A percentile compares a stretch with the other conserved stretches of the same genome.
phyloP scores from a whole-genome alignment of 2,797 vertebrate genomes.

The Moxostoma hubbsi region DNA sequence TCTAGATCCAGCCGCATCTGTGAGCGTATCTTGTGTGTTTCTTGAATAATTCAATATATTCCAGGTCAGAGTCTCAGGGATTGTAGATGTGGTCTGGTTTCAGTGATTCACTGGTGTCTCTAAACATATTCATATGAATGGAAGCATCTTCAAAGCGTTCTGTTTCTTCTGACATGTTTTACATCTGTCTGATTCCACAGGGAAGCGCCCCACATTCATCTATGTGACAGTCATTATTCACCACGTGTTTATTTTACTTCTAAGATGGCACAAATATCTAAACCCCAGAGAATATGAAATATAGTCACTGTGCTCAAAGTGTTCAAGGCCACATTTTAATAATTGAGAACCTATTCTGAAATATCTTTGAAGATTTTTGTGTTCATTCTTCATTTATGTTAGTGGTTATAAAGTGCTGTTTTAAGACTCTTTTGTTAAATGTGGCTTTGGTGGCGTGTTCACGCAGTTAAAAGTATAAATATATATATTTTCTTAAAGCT shows the following conservation, averaged over 20 bases:
- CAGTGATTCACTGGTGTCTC: slow-evolving; percentile 33
- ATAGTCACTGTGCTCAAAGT: neutral
- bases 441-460: slow-evolving; percentile 16
- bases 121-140: slow-evolving; percentile 50
- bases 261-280: neutral
- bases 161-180: slow-evolving; percentile 35
- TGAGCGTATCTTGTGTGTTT: too few relatives aligned
- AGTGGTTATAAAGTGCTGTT: neutral
- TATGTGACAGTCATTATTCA: slow-evolving; percentile 28
- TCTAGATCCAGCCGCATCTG: too few relatives aligned
- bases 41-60: too few relatives aligned
- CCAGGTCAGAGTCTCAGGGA: too few relatives aligned
- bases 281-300: slow-evolving; percentile 29
- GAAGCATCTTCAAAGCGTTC: slow-evolving; percentile 47
- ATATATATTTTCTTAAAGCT: neutral
- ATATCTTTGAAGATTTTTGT: slow-evolving; percentile 62
- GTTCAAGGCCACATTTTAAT: slow-evolving; percentile 72
- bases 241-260: slow-evolving; percentile 20
- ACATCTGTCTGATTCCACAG: slow-evolving; percentile 7
- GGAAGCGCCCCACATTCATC: slow-evolving; percentile 34
- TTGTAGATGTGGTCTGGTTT: neutral
- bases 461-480: neutral
- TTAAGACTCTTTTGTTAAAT: neutral
- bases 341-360: slow-evolving; percentile 67
- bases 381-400: neutral